phyloP scores from a whole-genome alignment of 2,888 invertebrate species.

The Drosophila prolongata region DNA sequence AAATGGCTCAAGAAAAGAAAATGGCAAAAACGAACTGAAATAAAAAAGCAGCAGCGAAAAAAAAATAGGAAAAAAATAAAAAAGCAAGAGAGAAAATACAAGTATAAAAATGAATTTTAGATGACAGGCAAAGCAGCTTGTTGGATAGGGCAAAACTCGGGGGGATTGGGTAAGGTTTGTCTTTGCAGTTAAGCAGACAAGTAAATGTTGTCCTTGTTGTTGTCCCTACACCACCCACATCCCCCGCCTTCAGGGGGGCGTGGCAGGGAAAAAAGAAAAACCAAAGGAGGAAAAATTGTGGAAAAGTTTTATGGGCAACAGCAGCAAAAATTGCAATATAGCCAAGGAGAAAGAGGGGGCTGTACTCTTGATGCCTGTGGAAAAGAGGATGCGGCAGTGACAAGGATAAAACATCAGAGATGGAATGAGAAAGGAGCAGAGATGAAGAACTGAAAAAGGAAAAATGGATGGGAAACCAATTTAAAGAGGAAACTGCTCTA shows the following conservation, averaged over 20 bases:
- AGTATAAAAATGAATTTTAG: slow-evolving; percentile 82
- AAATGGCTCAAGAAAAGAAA: slow-evolving; percentile 79
- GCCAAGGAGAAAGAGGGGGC: slow-evolving; percentile 38
- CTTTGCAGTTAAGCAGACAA: slow-evolving; percentile 81
- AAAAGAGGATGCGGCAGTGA: slow-evolving; percentile 58
- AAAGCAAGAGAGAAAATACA: slow-evolving; percentile 60
- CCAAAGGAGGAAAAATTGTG: slow-evolving; percentile 65
- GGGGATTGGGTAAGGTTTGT: slow-evolving; percentile 62
- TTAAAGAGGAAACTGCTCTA: slow-evolving; percentile 34
- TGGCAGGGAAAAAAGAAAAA: slow-evolving; percentile 46
- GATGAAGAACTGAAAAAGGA: slow-evolving; percentile 16
- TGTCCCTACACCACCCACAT: slow-evolving; percentile 48
- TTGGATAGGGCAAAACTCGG: neutral
- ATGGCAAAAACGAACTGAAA: slow-evolving; percentile 62
- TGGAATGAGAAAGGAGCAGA: slow-evolving; percentile 10
- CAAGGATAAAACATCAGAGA: slow-evolving; percentile 43
- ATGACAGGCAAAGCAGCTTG: slow-evolving; percentile 76
- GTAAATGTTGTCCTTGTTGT: slow-evolving; percentile 80
- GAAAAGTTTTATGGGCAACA: slow-evolving; percentile 78
- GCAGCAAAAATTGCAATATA: slow-evolving; percentile 82
- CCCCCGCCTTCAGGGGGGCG: slow-evolving; percentile 24
- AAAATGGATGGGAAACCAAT: slow-evolving; percentile 46
- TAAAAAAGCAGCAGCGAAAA: slow-evolving; percentile 22
- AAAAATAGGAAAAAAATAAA: slow-evolving; percentile 40
- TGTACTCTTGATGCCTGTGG: slow-evolving; percentile 70